phyloP scores from a whole-genome alignment of 2,888 invertebrate species.

The Oscheius sp. region DNA sequence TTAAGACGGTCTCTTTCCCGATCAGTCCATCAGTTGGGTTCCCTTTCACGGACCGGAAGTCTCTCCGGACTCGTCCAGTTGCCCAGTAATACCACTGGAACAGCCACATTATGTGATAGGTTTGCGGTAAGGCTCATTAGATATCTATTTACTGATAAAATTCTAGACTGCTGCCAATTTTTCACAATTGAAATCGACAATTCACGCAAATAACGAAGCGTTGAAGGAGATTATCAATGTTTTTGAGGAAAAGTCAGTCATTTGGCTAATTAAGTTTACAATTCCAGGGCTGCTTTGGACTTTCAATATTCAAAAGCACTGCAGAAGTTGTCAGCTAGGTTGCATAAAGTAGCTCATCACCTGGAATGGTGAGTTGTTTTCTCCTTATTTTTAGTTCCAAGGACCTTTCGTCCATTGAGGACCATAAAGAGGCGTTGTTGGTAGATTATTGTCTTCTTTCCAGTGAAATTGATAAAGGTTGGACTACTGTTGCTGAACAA shows the following conservation, averaged over 20 bases:
- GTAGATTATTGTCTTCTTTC: too few relatives aligned
- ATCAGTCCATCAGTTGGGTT: conserved; percentile 51
- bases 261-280: not conserved
- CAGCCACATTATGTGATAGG: conserved; percentile 43
- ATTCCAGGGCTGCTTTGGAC: conserved; percentile 46
- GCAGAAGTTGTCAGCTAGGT: conserved; percentile 47
- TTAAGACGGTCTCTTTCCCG: conserved; percentile 52
- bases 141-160: not conserved
- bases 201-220: conserved; percentile 48
- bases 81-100: conserved; percentile 38
- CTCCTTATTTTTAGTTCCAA: too few relatives aligned
- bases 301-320: conserved; percentile 55
- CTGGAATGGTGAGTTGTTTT: conserved; percentile 43
- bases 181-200: conserved; percentile 45
- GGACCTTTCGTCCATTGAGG: not conserved
- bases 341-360: conserved; percentile 50
- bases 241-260: conserved; percentile 46
- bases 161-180: conserved; percentile 48
- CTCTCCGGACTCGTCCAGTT: conserved; percentile 47
- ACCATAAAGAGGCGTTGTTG: too few relatives aligned
- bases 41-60: conserved; percentile 42
- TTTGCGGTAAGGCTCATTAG: conserved; percentile 42
- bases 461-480: conserved; percentile 59
- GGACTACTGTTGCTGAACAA: conserved; percentile 60
- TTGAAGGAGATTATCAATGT: conserved; percentile 49